phyloP scores from a whole-genome alignment of 2,113 vertebrate genomes.

The Sinocyclocheilus grahami region DNA sequence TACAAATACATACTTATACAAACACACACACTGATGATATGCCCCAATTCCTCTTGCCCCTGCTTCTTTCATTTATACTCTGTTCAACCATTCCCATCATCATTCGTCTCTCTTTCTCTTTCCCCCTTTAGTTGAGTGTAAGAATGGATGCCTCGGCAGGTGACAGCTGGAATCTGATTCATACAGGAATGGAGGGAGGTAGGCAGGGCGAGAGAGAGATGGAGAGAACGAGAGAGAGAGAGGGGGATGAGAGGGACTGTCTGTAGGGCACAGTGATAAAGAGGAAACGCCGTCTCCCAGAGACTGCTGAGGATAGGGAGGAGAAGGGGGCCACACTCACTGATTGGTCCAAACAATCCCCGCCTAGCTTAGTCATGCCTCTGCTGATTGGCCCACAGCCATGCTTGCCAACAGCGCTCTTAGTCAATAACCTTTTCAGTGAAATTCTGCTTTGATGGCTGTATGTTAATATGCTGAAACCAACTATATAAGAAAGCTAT shows the following conservation, averaged over 20 bases:
- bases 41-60: constrained; percentile 31
- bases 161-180: constrained; percentile 65
- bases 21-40: not conserved
- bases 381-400: constrained; percentile 40
- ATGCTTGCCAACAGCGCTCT: constrained; percentile 7
- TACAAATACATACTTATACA: constrained; percentile 12
- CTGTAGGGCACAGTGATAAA: constrained; percentile 52
- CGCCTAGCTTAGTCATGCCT: constrained; percentile 18
- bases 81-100: constrained; percentile 37
- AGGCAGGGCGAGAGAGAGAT: constrained; percentile 34
- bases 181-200: constrained; percentile 52
- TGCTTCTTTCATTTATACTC: constrained; percentile 34
- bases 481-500: not conserved
- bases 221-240: constrained; percentile 36
- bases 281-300: constrained; percentile 41
- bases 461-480: not conserved
- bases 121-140: constrained; percentile 52
- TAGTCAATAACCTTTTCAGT: constrained; percentile 30
- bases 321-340: constrained; percentile 17
- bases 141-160: constrained; percentile 56
- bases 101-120: constrained; percentile 48
- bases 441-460: constrained; percentile 32
- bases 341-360: constrained; percentile 47
- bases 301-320: constrained; percentile 48
- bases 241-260: constrained; percentile 23